phyloP scores from a whole-genome alignment of 2,113 vertebrate species.

The Pangasianodon gigas region DNA sequence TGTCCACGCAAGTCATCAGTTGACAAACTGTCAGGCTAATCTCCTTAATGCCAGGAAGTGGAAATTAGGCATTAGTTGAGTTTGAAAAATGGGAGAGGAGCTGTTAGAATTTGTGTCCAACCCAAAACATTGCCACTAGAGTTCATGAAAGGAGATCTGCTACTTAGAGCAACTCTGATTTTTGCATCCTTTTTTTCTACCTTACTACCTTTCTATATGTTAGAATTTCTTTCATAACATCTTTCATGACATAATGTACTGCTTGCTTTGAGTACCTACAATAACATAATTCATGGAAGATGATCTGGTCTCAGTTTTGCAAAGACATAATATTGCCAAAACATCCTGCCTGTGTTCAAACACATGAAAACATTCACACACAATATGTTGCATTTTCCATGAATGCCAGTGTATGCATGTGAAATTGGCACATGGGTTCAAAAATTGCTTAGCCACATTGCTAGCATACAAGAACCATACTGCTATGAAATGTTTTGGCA shows the following conservation, averaged over 20 bases:
- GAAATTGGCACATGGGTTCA: background rate
- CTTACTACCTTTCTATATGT: background rate
- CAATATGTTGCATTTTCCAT: conserved; percentile 5
- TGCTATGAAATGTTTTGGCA: background rate
- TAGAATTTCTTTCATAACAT: background rate
- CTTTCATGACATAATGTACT: background rate
- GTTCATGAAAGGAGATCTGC: background rate
- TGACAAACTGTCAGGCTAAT: background rate
- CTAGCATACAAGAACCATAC: conserved; percentile 43
- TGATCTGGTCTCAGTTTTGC: background rate
- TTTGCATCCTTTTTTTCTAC: background rate
- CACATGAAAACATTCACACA: background rate
- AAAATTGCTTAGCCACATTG: conserved; percentile 34
- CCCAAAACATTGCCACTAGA: background rate
- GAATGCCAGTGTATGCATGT: background rate
- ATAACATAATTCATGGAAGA: background rate
- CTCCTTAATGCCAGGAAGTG: background rate
- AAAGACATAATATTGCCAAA: background rate
- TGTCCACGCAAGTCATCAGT: background rate
- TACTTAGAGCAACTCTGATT: background rate
- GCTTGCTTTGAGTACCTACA: background rate
- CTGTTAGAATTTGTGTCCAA: background rate
- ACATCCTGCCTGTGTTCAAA: background rate
- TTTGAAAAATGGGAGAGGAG: background rate
- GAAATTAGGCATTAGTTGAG: background rate